Base-by-base conservation (phyloP, 2,888 invertebrate species). In the Rugalucina vietnamica region DNA sequence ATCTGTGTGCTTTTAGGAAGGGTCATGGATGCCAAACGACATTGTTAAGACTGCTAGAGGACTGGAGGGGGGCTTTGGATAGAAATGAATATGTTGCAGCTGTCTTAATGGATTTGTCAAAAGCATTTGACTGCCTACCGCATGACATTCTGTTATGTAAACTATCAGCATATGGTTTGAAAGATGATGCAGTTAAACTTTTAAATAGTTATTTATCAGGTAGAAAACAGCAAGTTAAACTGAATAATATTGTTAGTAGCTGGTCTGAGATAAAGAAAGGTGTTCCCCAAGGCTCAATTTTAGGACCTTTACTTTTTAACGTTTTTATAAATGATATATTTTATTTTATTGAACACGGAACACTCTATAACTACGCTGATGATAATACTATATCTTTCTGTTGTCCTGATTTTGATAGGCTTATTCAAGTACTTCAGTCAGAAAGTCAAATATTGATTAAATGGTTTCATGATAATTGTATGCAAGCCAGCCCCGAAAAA, bases 351-450 rank as follows among this genome's bases (percentile, higher is more conserved):
- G 8, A 78, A 21, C 24, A 75, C 18, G 21, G 49, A 2, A 36
- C 70, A 3, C 34, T 85, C 4, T 78, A 84, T 69, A 84, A 78
- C 21, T 84, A 84, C 72, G 81, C 79, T n/a, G n/a, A n/a, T n/a
- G n/a, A n/a, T n/a, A n/a, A n/a, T n/a, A n/a, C n/a, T n/a, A n/a
- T n/a, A n/a, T n/a, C n/a, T n/a, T n/a, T n/a, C n/a, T n/a, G n/a
- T n/a, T n/a, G n/a, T n/a, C n/a, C n/a, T n/a, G n/a, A n/a, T n/a
- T n/a, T n/a, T n/a, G n/a, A n/a, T n/a, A n/a, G n/a, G n/a, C n/a
- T n/a, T n/a, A n/a, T n/a, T n/a, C n/a, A n/a, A n/a, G n/a, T n/a
- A n/a, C n/a, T n/a, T n/a, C n/a, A n/a, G n/a, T n/a, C n/a, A n/a
- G n/a, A n/a, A n/a, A n/a, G n/a, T n/a, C n/a, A n/a, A n/a, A n/a